A percentile compares a stretch with the other conserved stretches of the same genome.
Evolutionary conservation across 2,113 vertebrate genomes (phyloP).

Genomic region (Amazona vittata): DNA sequence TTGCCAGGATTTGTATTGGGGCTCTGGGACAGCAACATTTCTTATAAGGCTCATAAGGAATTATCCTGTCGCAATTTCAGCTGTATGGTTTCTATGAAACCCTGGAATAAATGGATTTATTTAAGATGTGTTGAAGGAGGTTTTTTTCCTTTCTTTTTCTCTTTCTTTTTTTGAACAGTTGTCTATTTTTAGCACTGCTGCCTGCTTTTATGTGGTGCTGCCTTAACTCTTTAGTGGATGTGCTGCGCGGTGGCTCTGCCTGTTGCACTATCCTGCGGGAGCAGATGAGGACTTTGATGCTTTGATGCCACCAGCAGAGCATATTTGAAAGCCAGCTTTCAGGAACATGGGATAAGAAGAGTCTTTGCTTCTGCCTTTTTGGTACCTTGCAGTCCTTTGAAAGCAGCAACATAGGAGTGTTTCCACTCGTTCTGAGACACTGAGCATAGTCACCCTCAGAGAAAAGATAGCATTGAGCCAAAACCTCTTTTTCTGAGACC

Average conservation of each 20-base stretch:
- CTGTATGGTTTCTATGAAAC: conserved; percentile 59
- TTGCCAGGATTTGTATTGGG: conserved; percentile 64
- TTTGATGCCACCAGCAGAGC: neutral
- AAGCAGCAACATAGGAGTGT: neutral
- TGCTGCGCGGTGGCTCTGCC: neutral
- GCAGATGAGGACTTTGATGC: neutral
- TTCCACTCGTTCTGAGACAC: neutral
- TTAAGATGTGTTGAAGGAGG: neutral
- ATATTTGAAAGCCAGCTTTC: neutral
- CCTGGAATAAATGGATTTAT: conserved; percentile 51
- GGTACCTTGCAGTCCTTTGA: neutral
- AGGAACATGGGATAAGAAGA: neutral
- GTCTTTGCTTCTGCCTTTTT: neutral
- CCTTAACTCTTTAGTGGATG: conserved; percentile 24
- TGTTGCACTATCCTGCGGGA: neutral
- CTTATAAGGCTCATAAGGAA: conserved; percentile 65
- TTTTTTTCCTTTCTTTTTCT: neutral
- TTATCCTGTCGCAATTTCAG: conserved; percentile 56
- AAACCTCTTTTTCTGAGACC: neutral
- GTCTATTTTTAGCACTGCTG: conserved; percentile 62
- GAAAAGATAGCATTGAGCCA: neutral
- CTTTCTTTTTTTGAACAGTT: neutral
- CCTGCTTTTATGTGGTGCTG: neutral
- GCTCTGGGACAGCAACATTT: conserved; percentile 57
- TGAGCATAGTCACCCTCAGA: neutral